phyloP scores from a whole-genome alignment of 2,797 vertebrate species.

The Arrhamphus sclerolepis region DNA sequence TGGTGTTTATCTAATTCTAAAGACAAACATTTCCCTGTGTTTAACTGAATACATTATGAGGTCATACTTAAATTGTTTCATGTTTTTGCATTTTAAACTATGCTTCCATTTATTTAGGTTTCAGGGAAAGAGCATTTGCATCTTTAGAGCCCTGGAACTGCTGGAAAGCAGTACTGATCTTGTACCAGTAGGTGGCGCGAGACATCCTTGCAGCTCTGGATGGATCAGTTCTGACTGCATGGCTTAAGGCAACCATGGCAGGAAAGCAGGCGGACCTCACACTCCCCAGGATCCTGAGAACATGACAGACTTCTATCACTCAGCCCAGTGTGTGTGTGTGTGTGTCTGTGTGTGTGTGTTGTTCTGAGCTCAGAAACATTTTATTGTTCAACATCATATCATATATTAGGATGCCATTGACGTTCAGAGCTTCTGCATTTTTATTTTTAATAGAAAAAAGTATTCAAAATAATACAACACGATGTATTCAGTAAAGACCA shows the following conservation, averaged over 20 bases:
- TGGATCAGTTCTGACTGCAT: conserved; percentile 8
- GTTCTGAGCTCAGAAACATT: not conserved
- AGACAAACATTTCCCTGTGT: too few relatives aligned
- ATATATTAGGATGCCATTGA: conserved; percentile 6
- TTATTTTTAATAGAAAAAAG: conserved; percentile 84
- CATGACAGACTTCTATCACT: too few relatives aligned
- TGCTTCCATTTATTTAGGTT: too few relatives aligned
- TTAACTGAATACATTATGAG: too few relatives aligned
- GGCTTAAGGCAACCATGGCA: conserved; percentile 26
- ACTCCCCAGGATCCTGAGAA: too few relatives aligned
- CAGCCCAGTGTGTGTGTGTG: not conserved
- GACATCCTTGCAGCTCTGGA: conserved; percentile 15
- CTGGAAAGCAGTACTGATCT: conserved; percentile 22
- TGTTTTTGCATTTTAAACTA: too few relatives aligned
- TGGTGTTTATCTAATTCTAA: too few relatives aligned
- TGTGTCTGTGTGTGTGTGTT: not conserved
- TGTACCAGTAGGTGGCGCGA: conserved; percentile 62
- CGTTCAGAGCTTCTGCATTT: conserved; percentile 64
- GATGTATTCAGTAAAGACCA: conserved; percentile 70
- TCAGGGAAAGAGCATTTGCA: too few relatives aligned
- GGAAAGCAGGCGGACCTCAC: too few relatives aligned
- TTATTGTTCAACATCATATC: not conserved
- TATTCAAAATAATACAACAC: conserved; percentile 82
- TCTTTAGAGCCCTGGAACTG: not conserved
- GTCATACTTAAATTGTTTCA: too few relatives aligned